Percentiles rank a stretch among this genome's conserved stretches.
phyloP scores from a whole-genome alignment of 92 coral and sea anemone species.

The Porites divaricata region DNA sequence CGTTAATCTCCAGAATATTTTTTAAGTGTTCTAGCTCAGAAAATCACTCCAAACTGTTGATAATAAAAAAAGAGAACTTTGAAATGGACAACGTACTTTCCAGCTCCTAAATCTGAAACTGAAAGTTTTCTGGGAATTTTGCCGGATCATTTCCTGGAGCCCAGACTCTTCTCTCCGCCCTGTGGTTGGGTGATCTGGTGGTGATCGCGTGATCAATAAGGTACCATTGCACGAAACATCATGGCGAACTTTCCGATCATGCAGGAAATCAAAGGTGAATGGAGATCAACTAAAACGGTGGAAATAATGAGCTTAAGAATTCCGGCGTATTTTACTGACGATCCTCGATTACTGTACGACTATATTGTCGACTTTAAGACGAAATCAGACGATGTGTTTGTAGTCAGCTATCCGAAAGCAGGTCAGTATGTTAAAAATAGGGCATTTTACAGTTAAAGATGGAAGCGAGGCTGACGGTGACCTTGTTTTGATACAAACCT shows the following conservation, averaged over 20 bases:
- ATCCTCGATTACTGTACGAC: slow-evolving; percentile 14
- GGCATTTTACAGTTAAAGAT: too few species aligned
- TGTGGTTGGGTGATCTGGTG: slow-evolving; percentile 32
- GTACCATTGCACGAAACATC: background rate
- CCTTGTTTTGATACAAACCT: too few species aligned
- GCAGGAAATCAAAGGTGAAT: slow-evolving; percentile 25
- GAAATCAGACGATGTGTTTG: slow-evolving; percentile 23
- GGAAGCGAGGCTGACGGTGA: too few species aligned
- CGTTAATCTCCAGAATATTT: background rate
- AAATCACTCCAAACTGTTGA: background rate
- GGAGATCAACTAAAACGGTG: background rate
- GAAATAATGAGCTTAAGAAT: slow-evolving; percentile 28
- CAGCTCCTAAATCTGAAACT: background rate
- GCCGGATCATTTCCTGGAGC: too few species aligned
- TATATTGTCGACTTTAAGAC: slow-evolving; percentile 34
- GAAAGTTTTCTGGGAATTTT: too few species aligned
- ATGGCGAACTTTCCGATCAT: slow-evolving; percentile 32
- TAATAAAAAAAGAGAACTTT: background rate
- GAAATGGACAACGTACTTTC: background rate
- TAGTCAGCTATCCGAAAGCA: slow-evolving; percentile 36
- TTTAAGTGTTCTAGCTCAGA: background rate
- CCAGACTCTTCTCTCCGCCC: too few species aligned
- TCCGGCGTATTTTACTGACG: slow-evolving; percentile 10
- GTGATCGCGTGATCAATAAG: background rate
- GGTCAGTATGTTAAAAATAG: background rate